Conservation (phyloP, 1,140 invertebrate genomes). For the Chionoecetes opilio region DNA sequence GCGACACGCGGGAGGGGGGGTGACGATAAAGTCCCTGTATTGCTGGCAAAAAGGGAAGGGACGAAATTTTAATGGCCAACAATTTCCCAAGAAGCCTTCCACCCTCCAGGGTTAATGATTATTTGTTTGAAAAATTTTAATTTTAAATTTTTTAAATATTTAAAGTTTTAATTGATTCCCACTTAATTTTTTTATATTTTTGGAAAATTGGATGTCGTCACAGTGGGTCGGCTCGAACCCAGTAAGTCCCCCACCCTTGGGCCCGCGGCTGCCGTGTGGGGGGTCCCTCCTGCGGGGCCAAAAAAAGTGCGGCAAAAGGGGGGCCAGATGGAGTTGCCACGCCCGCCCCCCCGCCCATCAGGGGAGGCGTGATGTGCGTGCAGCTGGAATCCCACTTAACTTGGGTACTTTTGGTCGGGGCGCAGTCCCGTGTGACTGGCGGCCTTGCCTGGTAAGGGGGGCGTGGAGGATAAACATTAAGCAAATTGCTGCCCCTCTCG, state of each 20-base stretch:
- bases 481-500: not conserved
- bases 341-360: not conserved
- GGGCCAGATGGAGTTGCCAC: not conserved
- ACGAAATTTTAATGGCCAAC: not conserved
- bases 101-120: not conserved
- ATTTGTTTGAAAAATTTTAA: too few species aligned
- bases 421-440: not conserved
- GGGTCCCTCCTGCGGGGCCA: not conserved
- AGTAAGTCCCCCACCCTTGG: constrained; percentile 15
- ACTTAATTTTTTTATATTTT: constrained; percentile 22
- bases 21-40: not conserved
- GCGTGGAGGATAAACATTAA: not conserved
- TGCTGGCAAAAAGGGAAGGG: not conserved
- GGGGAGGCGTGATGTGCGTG: not conserved
- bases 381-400: not conserved
- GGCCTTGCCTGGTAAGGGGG: not conserved
- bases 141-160: too few species aligned
- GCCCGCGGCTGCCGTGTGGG: not conserved
- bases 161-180: not conserved
- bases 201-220: not conserved
- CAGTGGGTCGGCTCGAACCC: not conserved
- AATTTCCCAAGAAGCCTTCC: not conserved
- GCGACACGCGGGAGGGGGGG: not conserved
- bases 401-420: not conserved
- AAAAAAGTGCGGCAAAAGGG: not conserved